Evolutionary conservation across 2,888 invertebrate species (phyloP).

Genomic region (Hirtodrosophila duncani): DNA sequence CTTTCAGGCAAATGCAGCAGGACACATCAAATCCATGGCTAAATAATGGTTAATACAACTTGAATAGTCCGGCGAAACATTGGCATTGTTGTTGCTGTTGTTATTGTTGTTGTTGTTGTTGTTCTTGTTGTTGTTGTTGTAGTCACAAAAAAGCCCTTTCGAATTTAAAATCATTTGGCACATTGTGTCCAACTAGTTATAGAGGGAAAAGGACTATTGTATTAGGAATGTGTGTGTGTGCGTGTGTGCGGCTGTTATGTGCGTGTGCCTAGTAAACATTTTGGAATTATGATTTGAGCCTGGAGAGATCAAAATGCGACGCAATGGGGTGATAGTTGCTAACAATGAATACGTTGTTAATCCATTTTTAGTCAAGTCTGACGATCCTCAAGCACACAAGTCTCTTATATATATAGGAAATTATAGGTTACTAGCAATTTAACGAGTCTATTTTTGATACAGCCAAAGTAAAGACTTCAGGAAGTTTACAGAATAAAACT

Average conservation of each 20-base stretch:
- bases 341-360: too few relatives aligned
- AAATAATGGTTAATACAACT: conserved; percentile 66
- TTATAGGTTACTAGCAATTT: too few relatives aligned
- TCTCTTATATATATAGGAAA: too few relatives aligned
- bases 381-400: too few relatives aligned
- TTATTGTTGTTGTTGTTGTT: conserved; percentile 2
- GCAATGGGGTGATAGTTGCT: too few relatives aligned
- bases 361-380: too few relatives aligned
- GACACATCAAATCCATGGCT: conserved; percentile 46
- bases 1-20: conserved; percentile 28
- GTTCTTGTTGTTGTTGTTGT: conserved; percentile 24
- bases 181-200: conserved; percentile 1
- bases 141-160: conserved; percentile 53
- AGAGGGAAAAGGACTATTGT: background rate
- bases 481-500: too few relatives aligned
- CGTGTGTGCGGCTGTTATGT: conserved; percentile 9
- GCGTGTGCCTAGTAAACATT: too few relatives aligned
- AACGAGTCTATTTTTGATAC: too few relatives aligned
- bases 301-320: too few relatives aligned
- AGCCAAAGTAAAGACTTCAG: too few relatives aligned
- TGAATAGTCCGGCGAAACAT: conserved; percentile 21
- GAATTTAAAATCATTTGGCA: conserved; percentile 68
- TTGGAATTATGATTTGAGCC: too few relatives aligned
- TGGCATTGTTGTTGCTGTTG: conserved; percentile 18
- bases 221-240: background rate